These are phyloP conservation scores for Tachina grossa DNA, from an alignment of 2,888 invertebrate genomes.

Conservation along the genomic window DNA sequence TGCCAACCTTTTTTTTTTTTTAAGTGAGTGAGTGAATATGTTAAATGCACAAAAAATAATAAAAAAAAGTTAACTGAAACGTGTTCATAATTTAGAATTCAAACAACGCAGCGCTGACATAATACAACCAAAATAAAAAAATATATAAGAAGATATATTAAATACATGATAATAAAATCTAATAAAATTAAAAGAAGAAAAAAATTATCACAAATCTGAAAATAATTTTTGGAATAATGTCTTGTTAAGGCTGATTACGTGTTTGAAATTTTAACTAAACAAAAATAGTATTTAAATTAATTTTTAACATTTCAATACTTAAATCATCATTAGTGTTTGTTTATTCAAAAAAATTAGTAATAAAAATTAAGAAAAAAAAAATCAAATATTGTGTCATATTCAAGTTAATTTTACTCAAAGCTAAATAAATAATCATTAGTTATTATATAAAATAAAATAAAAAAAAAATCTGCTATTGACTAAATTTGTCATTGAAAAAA, in stretches of 20 bases:
- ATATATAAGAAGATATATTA: not conserved
- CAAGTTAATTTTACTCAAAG: not conserved
- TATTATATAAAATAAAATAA: not conserved
- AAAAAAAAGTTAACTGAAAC: constrained; percentile 45
- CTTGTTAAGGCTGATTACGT: constrained; percentile 55
- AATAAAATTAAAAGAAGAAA: not conserved
- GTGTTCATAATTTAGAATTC: constrained; percentile 65
- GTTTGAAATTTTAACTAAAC: constrained; percentile 45
- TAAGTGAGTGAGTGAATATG: constrained; percentile 15
- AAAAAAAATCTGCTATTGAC: constrained; percentile 15
- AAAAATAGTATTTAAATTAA: constrained; percentile 25
- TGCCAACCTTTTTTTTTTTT: not conserved
- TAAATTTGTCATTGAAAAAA: constrained; percentile 33
- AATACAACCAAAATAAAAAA: constrained; percentile 13
- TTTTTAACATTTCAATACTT: constrained; percentile 17
- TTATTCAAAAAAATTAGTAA: not conserved
- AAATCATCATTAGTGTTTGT: constrained; percentile 15
- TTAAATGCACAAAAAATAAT: constrained; percentile 36
- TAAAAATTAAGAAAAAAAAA: constrained; percentile 5
- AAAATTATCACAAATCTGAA: not conserved
- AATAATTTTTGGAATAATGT: constrained; percentile 37
- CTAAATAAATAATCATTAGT: not conserved
- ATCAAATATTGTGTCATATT: constrained; percentile 51
- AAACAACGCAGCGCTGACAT: constrained; percentile 25
- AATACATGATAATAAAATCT: constrained; percentile 21